Base-by-base conservation (phyloP, 2,113 vertebrate species). In the Pygoscelis adeliae region DNA sequence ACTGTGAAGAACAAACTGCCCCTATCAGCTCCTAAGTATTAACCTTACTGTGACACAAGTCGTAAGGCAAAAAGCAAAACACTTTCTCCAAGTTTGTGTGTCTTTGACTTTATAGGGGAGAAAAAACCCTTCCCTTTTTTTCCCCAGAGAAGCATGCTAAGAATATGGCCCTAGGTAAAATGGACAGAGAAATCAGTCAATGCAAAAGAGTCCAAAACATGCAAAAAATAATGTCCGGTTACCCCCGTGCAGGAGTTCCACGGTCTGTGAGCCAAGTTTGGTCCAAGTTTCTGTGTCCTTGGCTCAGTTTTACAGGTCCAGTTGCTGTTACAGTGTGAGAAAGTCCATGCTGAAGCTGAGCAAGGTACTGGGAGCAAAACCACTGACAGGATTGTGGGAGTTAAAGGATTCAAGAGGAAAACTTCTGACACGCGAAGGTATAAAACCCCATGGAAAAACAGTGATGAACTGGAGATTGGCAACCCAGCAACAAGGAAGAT, bases 221-320 rank as follows among this genome's bases (percentile, higher is more conserved):
- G 19, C 5, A 70, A 72, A 80, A 79, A 74, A 15, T 11, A 55
- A 56, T 15, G 5, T 38, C 17, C 2, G 30, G 3, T 65, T 84
- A 47, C 5, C 4, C 5, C 6, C 0, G 0, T 16, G 22, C 20
- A 84, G 26, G 11, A 30, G 11, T 38, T 69, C 49, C 4, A 12
- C 0, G 2, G 21, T 58, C 29, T 91, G n/a, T 1, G 2, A 77
- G 2, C 8, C 29, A 76, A 36, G 38, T 66, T 56, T 40, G 9
- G 5, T 66, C 23, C 5, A 69, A 62, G 13, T 40, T 58, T n/a
- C 3, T 13, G 8, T 16, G 20, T 56, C 26, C 26, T 32, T 23
- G 34, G 11, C 30, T 80, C 2, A 0, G 21, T 87, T 89, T 76
- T 66, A 66, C 22, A 63, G 56, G 67, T 58, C 16, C 13, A 79